Evolutionary conservation across 64 coral and sea anemone species (phyloP).

Genomic region (Porites lutea): DNA sequence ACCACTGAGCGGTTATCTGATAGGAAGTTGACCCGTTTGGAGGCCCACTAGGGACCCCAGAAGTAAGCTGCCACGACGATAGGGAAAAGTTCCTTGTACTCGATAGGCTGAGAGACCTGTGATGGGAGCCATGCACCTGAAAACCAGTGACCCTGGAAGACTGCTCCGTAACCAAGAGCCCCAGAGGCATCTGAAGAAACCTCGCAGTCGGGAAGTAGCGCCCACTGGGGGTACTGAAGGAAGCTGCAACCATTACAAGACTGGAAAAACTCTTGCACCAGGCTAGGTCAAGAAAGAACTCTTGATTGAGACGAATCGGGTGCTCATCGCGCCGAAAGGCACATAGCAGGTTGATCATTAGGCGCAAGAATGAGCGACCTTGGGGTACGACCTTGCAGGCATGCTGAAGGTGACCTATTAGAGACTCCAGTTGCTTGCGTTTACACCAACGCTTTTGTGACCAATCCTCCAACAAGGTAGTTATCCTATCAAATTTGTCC

Average conservation of each 20-base stretch:
- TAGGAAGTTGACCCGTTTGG: background rate
- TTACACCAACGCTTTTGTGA: constrained; percentile 15
- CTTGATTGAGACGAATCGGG: constrained; percentile 38
- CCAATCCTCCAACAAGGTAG: background rate
- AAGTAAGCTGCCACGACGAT: constrained; percentile 22
- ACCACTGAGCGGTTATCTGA: constrained; percentile 12
- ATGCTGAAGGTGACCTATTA: constrained; percentile 45
- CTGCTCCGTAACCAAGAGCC: constrained; percentile 1
- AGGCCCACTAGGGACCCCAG: constrained; percentile 15
- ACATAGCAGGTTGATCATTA: constrained; percentile 11
- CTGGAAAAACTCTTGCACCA: constrained; percentile 35
- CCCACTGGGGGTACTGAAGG: constrained; percentile 2
- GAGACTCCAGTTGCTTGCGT: too few species aligned
- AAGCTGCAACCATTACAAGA: constrained; percentile 44
- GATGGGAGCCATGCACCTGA: background rate
- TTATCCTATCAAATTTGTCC: too few species aligned
- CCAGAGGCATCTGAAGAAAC: constrained; percentile 48
- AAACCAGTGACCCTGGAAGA: constrained; percentile 5
- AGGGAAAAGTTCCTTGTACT: constrained; percentile 12
- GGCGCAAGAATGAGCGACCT: constrained; percentile 20
- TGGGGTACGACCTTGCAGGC: constrained; percentile 35
- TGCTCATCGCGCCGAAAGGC: constrained; percentile 40
- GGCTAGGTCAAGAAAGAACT: constrained; percentile 13
- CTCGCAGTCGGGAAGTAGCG: background rate
- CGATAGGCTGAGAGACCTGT: too few species aligned